Evolutionary conservation across 2,113 vertebrate genomes (phyloP).

Genomic region (Notechis scutatus): DNA sequence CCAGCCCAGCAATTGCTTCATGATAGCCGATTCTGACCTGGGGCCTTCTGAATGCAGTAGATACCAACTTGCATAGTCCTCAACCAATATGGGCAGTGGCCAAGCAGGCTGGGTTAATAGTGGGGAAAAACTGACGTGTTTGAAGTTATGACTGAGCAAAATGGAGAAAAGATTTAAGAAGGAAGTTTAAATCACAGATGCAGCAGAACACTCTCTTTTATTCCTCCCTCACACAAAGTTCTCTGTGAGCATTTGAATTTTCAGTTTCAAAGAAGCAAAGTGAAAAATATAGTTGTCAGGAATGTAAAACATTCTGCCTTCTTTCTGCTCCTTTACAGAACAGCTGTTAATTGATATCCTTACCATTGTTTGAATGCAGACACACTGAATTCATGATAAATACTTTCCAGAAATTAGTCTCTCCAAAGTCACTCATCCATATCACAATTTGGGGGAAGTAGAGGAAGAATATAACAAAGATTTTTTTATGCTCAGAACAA

Average conservation of each 20-base stretch:
- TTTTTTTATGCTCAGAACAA: background rate
- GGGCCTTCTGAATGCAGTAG: background rate
- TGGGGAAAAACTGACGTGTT: background rate
- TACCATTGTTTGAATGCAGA: constrained; percentile 37
- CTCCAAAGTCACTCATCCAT: background rate
- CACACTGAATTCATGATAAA: constrained; percentile 18
- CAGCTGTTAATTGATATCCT: constrained; percentile 24
- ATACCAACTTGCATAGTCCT: background rate
- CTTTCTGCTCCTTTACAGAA: background rate
- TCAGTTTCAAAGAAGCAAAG: background rate
- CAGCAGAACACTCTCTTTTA: constrained; percentile 3
- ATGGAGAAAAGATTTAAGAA: background rate
- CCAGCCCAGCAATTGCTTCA: background rate
- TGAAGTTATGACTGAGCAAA: background rate
- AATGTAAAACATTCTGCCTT: background rate
- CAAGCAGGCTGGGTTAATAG: background rate
- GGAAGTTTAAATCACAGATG: constrained; percentile 19
- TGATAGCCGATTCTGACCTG: background rate
- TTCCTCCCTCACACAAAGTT: constrained; percentile 9
- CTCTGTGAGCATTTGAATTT: constrained; percentile 30
- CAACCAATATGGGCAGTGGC: background rate
- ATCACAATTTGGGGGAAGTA: background rate
- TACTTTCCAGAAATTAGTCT: constrained; percentile 34
- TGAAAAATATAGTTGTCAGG: constrained; percentile 30
- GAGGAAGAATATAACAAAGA: background rate